Conservation (phyloP, 2,888 invertebrate species). For the Agrilus cyanescens region DNA sequence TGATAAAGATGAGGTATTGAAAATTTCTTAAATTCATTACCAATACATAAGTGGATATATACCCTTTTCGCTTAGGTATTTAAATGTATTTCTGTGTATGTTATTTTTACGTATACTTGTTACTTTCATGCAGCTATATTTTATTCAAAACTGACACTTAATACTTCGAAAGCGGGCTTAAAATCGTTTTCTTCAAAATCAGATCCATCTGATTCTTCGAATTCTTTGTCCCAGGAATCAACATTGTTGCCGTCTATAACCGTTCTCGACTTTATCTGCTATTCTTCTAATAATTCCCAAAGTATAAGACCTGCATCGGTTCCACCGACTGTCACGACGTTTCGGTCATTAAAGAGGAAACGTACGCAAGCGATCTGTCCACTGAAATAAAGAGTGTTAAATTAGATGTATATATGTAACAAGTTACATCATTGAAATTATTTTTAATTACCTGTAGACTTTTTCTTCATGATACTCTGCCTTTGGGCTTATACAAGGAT, state of each 20-base stretch:
- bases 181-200: constrained; percentile 22
- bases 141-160: no score
- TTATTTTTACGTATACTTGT: no score
- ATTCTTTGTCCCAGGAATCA: no score
- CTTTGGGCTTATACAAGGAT: constrained; percentile 75
- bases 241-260: background rate
- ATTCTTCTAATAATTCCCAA: constrained; percentile 79
- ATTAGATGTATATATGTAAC: no score
- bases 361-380: constrained; percentile 67
- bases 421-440: no score
- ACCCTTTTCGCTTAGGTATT: no score
- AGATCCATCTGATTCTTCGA: background rate
- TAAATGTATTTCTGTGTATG: no score
- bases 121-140: no score
- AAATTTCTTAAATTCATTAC: no score
- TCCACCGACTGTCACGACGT: constrained; percentile 75
- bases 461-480: constrained; percentile 83
- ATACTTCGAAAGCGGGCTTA: constrained; percentile 18
- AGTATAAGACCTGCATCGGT: constrained; percentile 82
- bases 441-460: constrained; percentile 43
- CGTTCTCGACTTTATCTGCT: constrained; percentile 33
- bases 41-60: no score
- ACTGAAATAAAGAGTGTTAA: constrained; percentile 38
- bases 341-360: constrained; percentile 78
- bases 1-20: no score